These are phyloP conservation scores for Dynastes hyllus DNA, from an alignment of 2,888 invertebrate genomes.

Conservation along the genomic window DNA sequence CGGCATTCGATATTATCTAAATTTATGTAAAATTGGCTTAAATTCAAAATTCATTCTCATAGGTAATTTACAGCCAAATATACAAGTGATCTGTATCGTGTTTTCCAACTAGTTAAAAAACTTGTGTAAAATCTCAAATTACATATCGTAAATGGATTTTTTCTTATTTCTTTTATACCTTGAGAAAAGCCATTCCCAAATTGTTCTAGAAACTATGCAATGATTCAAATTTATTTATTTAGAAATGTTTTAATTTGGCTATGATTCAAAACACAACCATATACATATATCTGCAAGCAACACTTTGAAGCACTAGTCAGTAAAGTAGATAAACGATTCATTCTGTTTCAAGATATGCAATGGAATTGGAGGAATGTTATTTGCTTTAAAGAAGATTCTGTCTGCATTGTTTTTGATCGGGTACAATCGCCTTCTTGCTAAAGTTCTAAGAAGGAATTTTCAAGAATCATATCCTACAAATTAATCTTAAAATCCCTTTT, in stretches of 20 bases:
- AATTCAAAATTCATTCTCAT: constrained; percentile 13
- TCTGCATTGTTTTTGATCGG: no score
- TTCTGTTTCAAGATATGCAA: background rate
- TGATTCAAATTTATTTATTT: constrained; percentile 41
- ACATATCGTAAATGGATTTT: background rate
- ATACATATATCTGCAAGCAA: constrained; percentile 5
- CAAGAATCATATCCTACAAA: no score
- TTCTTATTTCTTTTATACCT: background rate
- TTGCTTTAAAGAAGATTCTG: no score
- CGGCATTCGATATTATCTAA: background rate
- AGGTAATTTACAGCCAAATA: background rate
- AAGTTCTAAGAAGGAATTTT: no score
- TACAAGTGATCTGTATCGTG: background rate
- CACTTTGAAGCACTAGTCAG: background rate
- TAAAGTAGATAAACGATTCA: constrained; percentile 18
- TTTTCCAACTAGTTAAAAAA: no score
- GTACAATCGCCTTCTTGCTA: no score
- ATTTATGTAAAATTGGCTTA: constrained; percentile 15
- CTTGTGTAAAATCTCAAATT: background rate
- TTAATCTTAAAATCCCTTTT: no score
- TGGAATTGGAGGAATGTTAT: no score
- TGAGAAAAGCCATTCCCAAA: background rate
- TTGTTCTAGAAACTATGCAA: constrained; percentile 25
- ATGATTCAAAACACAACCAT: constrained; percentile 33
- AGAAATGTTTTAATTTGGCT: constrained; percentile 35